These are phyloP conservation scores for Austrolebias charrua DNA, from an alignment of 2,797 vertebrate genomes.

Conservation along the genomic window DNA sequence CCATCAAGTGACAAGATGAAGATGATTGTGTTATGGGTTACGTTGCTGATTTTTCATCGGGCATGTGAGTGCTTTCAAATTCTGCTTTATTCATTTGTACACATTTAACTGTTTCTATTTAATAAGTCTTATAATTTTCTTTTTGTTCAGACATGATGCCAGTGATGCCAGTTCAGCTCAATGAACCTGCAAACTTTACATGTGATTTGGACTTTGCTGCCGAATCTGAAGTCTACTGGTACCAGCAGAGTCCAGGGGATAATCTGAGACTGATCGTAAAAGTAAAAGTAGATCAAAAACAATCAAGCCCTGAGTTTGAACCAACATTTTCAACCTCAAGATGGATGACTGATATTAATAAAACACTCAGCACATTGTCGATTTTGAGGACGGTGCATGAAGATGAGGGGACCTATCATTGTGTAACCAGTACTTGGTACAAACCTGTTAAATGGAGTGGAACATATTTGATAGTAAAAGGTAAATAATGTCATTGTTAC, in stretches of 20 bases:
- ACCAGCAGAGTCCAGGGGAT: constrained; percentile 9
- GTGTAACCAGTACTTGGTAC: accelerated
- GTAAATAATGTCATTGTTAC: accelerated
- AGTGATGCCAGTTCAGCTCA: not conserved
- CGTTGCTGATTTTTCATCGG: too few relatives aligned
- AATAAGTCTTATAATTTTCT: too few relatives aligned
- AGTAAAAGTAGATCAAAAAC: not conserved
- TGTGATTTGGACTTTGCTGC: not conserved
- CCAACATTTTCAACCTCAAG: not conserved
- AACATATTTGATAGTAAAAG: not conserved
- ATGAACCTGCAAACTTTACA: not conserved
- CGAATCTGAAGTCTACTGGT: constrained; percentile 1
- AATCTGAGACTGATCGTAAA: not conserved
- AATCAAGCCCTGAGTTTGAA: not conserved
- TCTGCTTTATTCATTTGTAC: too few relatives aligned
- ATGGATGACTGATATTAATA: not conserved
- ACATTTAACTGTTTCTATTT: too few relatives aligned
- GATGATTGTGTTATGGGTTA: too few relatives aligned
- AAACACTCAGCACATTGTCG: not conserved
- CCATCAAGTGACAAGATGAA: too few relatives aligned
- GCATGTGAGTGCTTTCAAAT: too few relatives aligned
- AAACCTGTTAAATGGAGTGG: not conserved
- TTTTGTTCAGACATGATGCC: not conserved
- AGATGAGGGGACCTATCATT: constrained; percentile 42
- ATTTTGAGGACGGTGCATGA: constrained; percentile 10